Evolutionary conservation across 2,888 invertebrate species (phyloP).

Genomic region (Xylota segnis): DNA sequence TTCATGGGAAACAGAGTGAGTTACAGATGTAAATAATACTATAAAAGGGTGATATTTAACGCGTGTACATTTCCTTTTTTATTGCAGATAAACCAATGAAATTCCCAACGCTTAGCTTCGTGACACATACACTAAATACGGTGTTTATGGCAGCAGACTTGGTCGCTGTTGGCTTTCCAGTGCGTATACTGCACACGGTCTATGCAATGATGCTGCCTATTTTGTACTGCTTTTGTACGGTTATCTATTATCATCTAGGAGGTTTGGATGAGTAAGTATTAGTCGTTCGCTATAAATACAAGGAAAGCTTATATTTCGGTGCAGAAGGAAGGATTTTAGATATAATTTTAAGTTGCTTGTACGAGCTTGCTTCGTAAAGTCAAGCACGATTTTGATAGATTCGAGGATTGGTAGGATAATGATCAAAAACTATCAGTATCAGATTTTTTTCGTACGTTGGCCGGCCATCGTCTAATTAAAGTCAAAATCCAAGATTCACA

Average conservation of each 20-base stretch:
- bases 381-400: too few relatives aligned
- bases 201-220: constrained; percentile 87
- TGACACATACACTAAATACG: constrained; percentile 91
- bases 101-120: constrained; percentile 88
- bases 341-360: too few relatives aligned
- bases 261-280: constrained; percentile 86
- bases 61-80: not conserved
- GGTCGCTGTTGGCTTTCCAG: constrained; percentile 89
- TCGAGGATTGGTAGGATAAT: too few relatives aligned
- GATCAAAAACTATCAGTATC: too few relatives aligned
- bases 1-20: constrained; percentile 83
- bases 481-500: too few relatives aligned
- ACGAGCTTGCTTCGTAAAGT: too few relatives aligned
- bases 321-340: too few relatives aligned
- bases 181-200: constrained; percentile 88
- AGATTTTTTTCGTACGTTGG: too few relatives aligned
- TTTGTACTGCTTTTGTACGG: constrained; percentile 86
- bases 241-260: constrained; percentile 87
- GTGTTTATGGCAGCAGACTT: constrained; percentile 90
- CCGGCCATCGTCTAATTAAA: too few relatives aligned
- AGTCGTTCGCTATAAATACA: too few relatives aligned
- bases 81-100: constrained; percentile 86
- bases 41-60: not conserved
- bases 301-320: too few relatives aligned
- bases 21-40: constrained; percentile 30